Evolutionary conservation across 2,888 invertebrate species (phyloP).

Genomic region (Glaucopsyche alexis): DNA sequence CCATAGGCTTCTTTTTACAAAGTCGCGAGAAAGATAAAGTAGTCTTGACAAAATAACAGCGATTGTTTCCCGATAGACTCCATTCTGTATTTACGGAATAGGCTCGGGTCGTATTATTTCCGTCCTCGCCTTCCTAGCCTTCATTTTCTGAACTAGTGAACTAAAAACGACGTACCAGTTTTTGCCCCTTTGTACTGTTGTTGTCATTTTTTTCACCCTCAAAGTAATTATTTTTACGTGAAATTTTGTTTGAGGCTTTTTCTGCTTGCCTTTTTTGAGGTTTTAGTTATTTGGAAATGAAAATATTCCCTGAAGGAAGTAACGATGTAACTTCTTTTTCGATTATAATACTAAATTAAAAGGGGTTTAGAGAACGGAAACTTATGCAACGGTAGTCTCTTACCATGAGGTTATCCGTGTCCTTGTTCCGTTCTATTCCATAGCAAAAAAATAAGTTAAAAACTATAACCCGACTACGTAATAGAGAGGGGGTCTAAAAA

Average conservation of each 20-base stretch:
- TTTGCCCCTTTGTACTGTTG: slow-evolving; percentile 10
- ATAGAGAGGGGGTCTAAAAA: too few relatives aligned
- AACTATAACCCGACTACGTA: too few relatives aligned
- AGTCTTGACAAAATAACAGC: background rate
- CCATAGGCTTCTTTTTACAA: too few relatives aligned
- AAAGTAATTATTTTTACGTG: slow-evolving; percentile 15
- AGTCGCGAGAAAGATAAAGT: background rate
- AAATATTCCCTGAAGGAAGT: too few relatives aligned
- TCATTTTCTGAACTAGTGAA: slow-evolving; percentile 33
- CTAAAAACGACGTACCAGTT: slow-evolving; percentile 29
- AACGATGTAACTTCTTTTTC: too few relatives aligned
- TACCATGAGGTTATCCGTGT: too few relatives aligned
- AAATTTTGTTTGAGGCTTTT: background rate
- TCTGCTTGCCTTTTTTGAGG: background rate
- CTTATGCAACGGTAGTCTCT: too few relatives aligned
- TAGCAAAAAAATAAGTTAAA: too few relatives aligned
- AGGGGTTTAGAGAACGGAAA: too few relatives aligned
- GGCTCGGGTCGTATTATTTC: slow-evolving; percentile 3
- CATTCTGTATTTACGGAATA: background rate
- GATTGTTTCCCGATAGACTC: background rate
- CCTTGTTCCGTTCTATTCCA: too few relatives aligned
- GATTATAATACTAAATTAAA: too few relatives aligned
- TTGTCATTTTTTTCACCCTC: slow-evolving; percentile 8
- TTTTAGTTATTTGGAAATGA: background rate
- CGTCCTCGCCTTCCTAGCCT: slow-evolving; percentile 26